Base-by-base conservation (phyloP, 2,888 invertebrate genomes). In the Molorchus minor region DNA sequence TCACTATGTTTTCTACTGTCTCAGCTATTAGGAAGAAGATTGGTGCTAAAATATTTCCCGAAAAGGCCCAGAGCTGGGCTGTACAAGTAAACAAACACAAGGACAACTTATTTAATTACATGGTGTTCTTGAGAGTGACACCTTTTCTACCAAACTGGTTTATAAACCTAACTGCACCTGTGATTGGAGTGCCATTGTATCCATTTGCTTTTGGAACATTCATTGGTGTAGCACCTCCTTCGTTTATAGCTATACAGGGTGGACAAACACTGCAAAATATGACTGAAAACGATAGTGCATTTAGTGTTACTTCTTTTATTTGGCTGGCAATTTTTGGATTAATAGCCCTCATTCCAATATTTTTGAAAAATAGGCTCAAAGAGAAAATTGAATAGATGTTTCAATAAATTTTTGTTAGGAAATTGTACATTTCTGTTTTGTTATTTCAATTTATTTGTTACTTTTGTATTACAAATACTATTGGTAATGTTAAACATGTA, bases 141-240 rank as follows among this genome's bases (percentile, higher is more conserved):
- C 99, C 99, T 52, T 90, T 99, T 77, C 84, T 99, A 72, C 99
- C 99, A 4, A 99, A 99, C 81, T 99, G 99, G 99, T 98, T 99
- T 80, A 98, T 98, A 68, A 98, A 98, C 82, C 86, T 99, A 77
- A 90, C 94, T 0, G 94, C 98, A 63, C 99, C 99, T 35, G 93
- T 99, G 30, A 92, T 99, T 73, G 96, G 96, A 71, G 98, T 99
- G 30, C 97, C 98, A 0, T 81, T 98, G 61, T 76, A 87, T 65
- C 94, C 95, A 60, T 99, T 99, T 82, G 94, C 94, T 65, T 77
- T 96, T 58, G 99, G 99, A 65, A 99, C 99, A 59, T 98, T 99
- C 80, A 85, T 98, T 65, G 94, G 97, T 65, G 97, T 97, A 8
- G 96, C 94, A 0, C 98, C 98, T 41, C 98, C 98, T 2, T 97